phyloP scores from a whole-genome alignment of 1,140 invertebrate species.

The Harlomillsia oculata region DNA sequence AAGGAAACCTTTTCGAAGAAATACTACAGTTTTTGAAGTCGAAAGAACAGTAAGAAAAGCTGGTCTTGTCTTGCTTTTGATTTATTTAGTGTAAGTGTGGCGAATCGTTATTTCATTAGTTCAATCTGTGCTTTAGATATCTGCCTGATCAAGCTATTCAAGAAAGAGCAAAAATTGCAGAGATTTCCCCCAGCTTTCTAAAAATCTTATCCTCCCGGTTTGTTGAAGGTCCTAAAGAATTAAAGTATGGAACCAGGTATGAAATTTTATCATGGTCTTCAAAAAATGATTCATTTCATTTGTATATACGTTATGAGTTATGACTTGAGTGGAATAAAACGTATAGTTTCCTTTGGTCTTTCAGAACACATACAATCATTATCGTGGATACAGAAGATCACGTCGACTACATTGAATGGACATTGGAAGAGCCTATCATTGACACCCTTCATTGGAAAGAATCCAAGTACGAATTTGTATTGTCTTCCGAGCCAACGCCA shows the following conservation, averaged over 20 bases:
- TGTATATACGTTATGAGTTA: no score
- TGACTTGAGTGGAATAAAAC: no score
- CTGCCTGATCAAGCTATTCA: no score
- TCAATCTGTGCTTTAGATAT: no score
- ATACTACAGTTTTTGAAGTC: constrained; percentile 54
- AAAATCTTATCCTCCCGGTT: constrained; percentile 49
- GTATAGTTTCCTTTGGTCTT: background rate
- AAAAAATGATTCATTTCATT: no score
- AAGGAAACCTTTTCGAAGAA: constrained; percentile 47
- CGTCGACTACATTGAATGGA: constrained; percentile 55
- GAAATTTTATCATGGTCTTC: background rate
- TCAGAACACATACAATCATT: constrained; percentile 57
- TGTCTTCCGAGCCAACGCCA: no score
- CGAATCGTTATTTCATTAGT: no score
- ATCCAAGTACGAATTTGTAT: constrained; percentile 11
- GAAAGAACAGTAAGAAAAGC: constrained; percentile 49
- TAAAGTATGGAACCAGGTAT: constrained; percentile 60
- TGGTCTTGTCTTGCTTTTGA: no score
- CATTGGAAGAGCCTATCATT: constrained; percentile 46
- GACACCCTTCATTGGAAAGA: constrained; percentile 28
- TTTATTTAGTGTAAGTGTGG: no score
- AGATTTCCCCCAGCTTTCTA: constrained; percentile 42
- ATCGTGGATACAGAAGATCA: constrained; percentile 53
- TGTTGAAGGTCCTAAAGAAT: no score
- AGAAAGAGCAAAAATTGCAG: no score